Percentiles rank a stretch among this genome's conserved stretches.
Evolutionary conservation across 2,888 invertebrate genomes (phyloP).

Genomic region (Onthophagus sagittarius): DNA sequence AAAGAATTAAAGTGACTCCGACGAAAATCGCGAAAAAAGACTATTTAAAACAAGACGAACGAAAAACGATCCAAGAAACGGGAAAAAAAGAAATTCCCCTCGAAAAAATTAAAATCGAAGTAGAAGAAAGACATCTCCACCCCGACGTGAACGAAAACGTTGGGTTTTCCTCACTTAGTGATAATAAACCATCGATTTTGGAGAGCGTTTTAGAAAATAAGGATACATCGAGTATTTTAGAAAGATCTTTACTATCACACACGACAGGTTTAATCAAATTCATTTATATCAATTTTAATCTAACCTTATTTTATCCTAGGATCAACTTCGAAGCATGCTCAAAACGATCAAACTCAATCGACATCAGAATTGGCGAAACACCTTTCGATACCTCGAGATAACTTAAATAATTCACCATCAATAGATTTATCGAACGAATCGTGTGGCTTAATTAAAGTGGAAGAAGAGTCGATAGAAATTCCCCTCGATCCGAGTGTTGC

Average conservation of each 20-base stretch:
- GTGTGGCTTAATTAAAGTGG: slow-evolving; percentile 13
- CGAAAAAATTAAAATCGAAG: slow-evolving; percentile 28
- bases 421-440: slow-evolving; percentile 13
- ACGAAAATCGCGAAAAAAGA: slow-evolving; percentile 18
- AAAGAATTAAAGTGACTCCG: slow-evolving; percentile 18
- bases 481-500: slow-evolving; percentile 17
- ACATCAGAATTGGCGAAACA: slow-evolving; percentile 37
- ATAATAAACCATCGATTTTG: slow-evolving; percentile 40
- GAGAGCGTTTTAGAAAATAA: slow-evolving; percentile 44
- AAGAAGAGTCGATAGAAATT: slow-evolving; percentile 21
- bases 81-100: slow-evolving; percentile 24
- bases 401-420: not conserved
- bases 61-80: slow-evolving; percentile 7
- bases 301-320: not conserved
- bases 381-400: slow-evolving; percentile 33
- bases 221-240: slow-evolving; percentile 44
- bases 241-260: slow-evolving; percentile 43
- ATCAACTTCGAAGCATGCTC: not conserved
- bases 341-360: slow-evolving; percentile 21
- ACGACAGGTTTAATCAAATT: slow-evolving; percentile 25
- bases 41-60: slow-evolving; percentile 15
- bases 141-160: slow-evolving; percentile 32
- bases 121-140: slow-evolving; percentile 32
- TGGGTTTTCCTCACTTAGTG: slow-evolving; percentile 32
- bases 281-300: not conserved